Percentiles rank a stretch among this genome's conserved stretches.
Conservation (phyloP, 2,888 invertebrate genomes). For the Heteromyza rotundicornis region DNA sequence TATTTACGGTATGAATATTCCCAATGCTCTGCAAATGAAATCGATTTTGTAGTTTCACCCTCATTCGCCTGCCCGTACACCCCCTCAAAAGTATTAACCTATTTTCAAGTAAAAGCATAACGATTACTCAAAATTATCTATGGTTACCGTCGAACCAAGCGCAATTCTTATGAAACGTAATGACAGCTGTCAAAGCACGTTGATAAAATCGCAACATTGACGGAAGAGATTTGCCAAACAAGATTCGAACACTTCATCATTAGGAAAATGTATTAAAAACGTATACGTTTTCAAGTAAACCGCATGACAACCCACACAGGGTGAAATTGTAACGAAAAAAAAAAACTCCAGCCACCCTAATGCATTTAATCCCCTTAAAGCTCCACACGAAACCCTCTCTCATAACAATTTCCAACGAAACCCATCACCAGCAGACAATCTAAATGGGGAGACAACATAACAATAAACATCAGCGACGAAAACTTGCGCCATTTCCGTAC, state of each 20-base stretch:
- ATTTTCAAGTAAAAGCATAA: too few relatives aligned
- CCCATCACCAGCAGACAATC: background rate
- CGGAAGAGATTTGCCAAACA: background rate
- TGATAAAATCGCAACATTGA: conserved; percentile 16
- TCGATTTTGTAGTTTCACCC: too few relatives aligned
- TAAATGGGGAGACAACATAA: conserved; percentile 9
- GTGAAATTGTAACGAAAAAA: background rate
- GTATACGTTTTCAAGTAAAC: too few relatives aligned
- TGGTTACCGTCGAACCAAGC: too few relatives aligned
- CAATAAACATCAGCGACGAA: conserved; percentile 12
- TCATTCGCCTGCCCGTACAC: too few relatives aligned
- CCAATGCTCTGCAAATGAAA: too few relatives aligned
- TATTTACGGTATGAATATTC: too few relatives aligned
- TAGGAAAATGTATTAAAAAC: background rate
- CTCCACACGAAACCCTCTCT: too few relatives aligned
- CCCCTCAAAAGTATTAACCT: too few relatives aligned
- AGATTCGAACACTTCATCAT: conserved; percentile 17
- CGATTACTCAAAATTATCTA: too few relatives aligned
- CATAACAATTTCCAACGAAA: background rate
- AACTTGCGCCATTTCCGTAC: background rate
- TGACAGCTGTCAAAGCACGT: conserved; percentile 25
- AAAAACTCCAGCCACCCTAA: background rate
- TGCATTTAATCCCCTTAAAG: too few relatives aligned
- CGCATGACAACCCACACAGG: too few relatives aligned
- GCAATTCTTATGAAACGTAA: conserved; percentile 1